phyloP scores from a whole-genome alignment of 1,140 invertebrate species.

The Akabosia matsudoensis region DNA sequence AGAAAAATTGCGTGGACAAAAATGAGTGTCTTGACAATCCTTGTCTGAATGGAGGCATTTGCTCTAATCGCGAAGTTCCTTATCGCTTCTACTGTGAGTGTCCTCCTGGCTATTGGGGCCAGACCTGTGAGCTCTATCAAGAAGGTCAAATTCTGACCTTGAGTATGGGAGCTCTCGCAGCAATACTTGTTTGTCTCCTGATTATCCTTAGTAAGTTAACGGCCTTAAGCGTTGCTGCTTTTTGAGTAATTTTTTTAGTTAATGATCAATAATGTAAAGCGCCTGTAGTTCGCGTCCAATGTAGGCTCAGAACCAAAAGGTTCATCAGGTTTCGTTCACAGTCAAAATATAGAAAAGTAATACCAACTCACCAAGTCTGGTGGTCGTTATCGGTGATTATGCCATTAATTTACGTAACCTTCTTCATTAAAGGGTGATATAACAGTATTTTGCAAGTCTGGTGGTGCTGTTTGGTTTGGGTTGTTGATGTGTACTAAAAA shows the following conservation, averaged over 20 bases:
- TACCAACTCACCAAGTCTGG: no score
- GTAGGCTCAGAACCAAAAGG: not conserved
- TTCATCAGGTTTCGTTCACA: no score
- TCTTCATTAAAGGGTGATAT: no score
- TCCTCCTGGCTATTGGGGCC: conserved; percentile 2
- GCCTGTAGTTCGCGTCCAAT: not conserved
- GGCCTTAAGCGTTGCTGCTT: not conserved
- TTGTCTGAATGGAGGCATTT: conserved; percentile 83
- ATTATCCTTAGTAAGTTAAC: conserved; percentile 83
- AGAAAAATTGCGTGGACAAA: conserved; percentile 86
- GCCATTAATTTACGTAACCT: no score
- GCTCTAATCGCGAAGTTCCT: conserved; percentile 81
- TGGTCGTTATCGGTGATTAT: no score
- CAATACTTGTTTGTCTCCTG: conserved; percentile 87
- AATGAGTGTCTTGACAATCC: conserved; percentile 90
- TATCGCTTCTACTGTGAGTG: conserved; percentile 72
- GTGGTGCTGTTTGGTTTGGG: no score
- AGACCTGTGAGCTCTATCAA: conserved; percentile 13
- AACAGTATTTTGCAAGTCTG: no score
- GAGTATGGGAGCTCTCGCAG: conserved; percentile 87
- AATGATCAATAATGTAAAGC: not conserved
- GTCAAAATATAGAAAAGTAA: no score
- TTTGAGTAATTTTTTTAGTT: no score
- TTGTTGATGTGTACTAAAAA: no score
- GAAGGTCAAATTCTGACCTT: conserved; percentile 81